Percentiles rank a stretch among this genome's conserved stretches.
phyloP scores from a whole-genome alignment of 1,140 invertebrate species.

The Lamellibrachia luymesi region DNA sequence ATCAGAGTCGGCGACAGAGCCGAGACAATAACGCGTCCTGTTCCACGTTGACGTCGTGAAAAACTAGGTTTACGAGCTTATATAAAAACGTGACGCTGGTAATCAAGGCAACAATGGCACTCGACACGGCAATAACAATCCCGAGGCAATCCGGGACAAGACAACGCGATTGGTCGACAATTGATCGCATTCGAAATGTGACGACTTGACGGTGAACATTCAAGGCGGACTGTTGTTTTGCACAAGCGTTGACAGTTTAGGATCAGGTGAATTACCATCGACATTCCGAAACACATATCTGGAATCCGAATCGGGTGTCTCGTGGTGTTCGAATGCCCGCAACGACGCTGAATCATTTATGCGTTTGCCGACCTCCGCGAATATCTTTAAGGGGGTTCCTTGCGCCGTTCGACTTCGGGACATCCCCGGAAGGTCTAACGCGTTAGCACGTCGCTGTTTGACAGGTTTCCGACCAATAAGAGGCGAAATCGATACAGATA shows the following conservation, averaged over 20 bases:
- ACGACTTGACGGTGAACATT: not conserved
- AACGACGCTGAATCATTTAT: not conserved
- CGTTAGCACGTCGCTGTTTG: not conserved
- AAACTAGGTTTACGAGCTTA: not conserved
- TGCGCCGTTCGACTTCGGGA: not conserved
- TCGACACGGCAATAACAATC: not conserved
- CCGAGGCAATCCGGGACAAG: not conserved
- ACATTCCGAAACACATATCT: not conserved
- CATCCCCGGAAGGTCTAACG: not conserved
- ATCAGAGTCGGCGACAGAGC: not conserved
- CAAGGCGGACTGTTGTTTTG: not conserved
- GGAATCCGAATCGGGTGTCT: not conserved
- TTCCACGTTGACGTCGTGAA: not conserved
- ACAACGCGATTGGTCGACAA: not conserved
- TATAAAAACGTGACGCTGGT: not conserved
- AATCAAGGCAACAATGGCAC: not conserved
- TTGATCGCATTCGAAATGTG: not conserved
- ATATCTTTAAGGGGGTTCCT: not conserved
- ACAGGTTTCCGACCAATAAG: not conserved
- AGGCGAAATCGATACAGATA: slow-evolving; percentile 4
- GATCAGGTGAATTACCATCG: not conserved
- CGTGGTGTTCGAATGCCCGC: not conserved
- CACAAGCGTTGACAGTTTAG: not conserved
- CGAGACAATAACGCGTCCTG: not conserved
- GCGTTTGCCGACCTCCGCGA: not conserved